Evolutionary conservation across 2,113 vertebrate species (phyloP).

Genomic region (Takifugu flavidus): DNA sequence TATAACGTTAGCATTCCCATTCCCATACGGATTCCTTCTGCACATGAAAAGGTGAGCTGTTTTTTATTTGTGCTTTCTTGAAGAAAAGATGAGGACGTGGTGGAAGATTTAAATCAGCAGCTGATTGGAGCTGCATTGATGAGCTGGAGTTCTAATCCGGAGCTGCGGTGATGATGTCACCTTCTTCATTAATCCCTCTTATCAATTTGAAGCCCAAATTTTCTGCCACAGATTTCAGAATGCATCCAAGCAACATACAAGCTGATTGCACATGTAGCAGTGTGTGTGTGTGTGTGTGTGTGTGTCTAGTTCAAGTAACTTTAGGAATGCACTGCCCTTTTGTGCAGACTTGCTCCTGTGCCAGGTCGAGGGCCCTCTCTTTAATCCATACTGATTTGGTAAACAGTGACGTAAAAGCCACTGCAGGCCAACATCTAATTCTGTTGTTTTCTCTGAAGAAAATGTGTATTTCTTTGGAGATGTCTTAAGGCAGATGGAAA

Average conservation of each 20-base stretch:
- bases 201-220: slow-evolving; percentile 63
- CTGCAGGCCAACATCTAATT: slow-evolving; percentile 50
- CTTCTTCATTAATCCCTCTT: slow-evolving; percentile 45
- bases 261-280: slow-evolving; percentile 67
- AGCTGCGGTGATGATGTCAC: slow-evolving; percentile 65
- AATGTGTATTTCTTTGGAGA: slow-evolving; percentile 73
- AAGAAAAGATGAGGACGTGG: slow-evolving; percentile 11
- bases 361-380: slow-evolving; percentile 40
- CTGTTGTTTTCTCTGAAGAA: slow-evolving; percentile 64
- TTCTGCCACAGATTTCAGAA: slow-evolving; percentile 64
- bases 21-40: too few species aligned
- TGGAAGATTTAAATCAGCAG: slow-evolving; percentile 27
- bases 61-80: slow-evolving; percentile 12
- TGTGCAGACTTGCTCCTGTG: slow-evolving; percentile 39
- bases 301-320: slow-evolving; percentile 52
- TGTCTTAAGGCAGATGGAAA: slow-evolving; percentile 76
- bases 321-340: slow-evolving; percentile 62
- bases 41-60: too few species aligned
- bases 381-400: slow-evolving; percentile 58
- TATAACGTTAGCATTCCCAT: too few species aligned
- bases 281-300: slow-evolving; percentile 20
- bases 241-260: slow-evolving; percentile 67
- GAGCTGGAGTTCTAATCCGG: slow-evolving; percentile 29
- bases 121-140: slow-evolving; percentile 22
- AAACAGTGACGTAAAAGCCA: slow-evolving; percentile 52